Conservation (phyloP, 2,113 vertebrate species). For the Lagopus muta region DNA sequence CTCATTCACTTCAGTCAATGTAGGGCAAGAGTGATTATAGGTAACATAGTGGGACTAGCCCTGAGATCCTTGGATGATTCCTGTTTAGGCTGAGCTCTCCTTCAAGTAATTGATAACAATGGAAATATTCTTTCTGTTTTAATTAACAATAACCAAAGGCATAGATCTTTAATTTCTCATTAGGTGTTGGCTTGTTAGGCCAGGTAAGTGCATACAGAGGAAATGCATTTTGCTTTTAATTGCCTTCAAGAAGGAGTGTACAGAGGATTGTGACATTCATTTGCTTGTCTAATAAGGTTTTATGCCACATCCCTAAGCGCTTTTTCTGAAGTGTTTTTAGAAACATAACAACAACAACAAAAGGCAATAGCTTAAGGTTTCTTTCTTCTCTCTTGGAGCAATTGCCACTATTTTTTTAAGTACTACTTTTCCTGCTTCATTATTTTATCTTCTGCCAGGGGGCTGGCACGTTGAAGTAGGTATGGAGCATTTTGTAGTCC, state of each 20-base stretch:
- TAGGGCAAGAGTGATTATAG: constrained; percentile 46
- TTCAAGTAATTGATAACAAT: neutral
- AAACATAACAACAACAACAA: neutral
- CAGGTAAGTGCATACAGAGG: neutral
- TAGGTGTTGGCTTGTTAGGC: neutral
- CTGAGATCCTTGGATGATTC: constrained; percentile 38
- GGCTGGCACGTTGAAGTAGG: neutral
- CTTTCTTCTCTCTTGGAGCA: neutral
- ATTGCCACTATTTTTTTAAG: neutral
- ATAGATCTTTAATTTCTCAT: constrained; percentile 16
- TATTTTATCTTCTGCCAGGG: neutral
- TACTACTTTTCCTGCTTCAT: neutral
- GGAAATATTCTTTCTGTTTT: constrained; percentile 8
- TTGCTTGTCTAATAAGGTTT: constrained; percentile 41
- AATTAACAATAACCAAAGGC: constrained; percentile 32
- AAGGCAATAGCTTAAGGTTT: neutral
- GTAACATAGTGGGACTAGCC: neutral
- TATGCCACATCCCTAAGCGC: constrained; percentile 8
- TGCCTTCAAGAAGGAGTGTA: neutral
- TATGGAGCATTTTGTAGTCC: neutral
- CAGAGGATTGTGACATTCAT: constrained; percentile 3
- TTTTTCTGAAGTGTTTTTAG: constrained; percentile 8
- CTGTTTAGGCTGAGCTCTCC: neutral
- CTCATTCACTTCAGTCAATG: constrained; percentile 6
- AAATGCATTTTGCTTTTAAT: neutral